Evolutionary conservation across 2,113 vertebrate genomes (phyloP).

Genomic region (Tragelaphus imberbis): DNA sequence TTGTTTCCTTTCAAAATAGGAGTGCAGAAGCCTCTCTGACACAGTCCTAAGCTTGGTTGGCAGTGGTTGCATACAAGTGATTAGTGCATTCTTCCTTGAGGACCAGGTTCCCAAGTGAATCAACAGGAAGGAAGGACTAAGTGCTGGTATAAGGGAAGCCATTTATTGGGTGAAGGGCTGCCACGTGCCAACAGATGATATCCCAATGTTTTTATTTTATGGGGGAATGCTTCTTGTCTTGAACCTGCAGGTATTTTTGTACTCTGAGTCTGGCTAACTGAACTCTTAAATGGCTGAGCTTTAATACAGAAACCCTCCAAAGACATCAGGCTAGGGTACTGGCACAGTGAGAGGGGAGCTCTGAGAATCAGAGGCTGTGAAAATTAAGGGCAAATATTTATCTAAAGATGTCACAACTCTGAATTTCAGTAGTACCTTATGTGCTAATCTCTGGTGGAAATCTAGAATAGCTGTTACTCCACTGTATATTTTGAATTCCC

Average conservation of each 20-base stretch:
- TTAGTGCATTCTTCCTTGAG: background rate
- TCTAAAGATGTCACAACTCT: slow-evolving; percentile 69
- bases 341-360: background rate
- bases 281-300: background rate
- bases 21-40: background rate
- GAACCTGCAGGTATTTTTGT: background rate
- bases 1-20: background rate
- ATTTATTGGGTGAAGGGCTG: background rate
- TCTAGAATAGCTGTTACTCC: slow-evolving; percentile 53
- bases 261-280: background rate
- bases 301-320: background rate
- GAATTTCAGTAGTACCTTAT: slow-evolving; percentile 66
- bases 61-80: background rate
- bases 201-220: background rate
- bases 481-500: slow-evolving; percentile 58
- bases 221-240: background rate
- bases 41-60: background rate
- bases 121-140: background rate
- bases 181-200: background rate
- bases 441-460: slow-evolving; percentile 49
- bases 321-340: background rate
- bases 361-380: slow-evolving; percentile 54
- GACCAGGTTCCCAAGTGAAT: background rate
- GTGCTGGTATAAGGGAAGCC: background rate
- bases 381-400: slow-evolving; percentile 71